Base-by-base conservation (phyloP, 2,113 vertebrate species). In the Oxyruncus cristatus region DNA sequence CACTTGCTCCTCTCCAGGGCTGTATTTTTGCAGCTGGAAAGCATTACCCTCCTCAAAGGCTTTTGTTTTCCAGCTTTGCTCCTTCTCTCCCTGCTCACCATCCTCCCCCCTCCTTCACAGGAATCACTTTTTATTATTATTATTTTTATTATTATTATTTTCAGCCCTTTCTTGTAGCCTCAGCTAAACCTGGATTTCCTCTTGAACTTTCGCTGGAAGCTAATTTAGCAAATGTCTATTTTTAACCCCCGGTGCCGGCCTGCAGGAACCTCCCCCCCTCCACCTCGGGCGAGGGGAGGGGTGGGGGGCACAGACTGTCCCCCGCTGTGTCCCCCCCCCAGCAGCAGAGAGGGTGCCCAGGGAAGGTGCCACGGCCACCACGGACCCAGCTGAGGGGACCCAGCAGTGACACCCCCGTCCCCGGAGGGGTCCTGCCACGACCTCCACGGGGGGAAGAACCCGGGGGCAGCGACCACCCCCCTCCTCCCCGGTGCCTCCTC, bases 11-110 rank as follows among this genome's bases (percentile, higher is more conserved):
- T 87, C 92, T 97, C 94, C 76, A 73, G 30, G 59, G 83, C 95
- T 92, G 91, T 97, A 95, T 96, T 97, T 97, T 96, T 93, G 93
- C 97, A 97, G 97, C 97, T 97, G 97, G 97, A 94, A 97, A 87
- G 82, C 94, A 97, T 97, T 97, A 96, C 50, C 39, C 85, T 94
- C 92, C 94, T 96, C 96, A 90, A 94, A 96, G 93, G 93, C 95
- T 96, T 97, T 97, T 97, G 96, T 97, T 97, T 97, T 94, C 32
- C 92, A 92, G 94, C 93, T 88, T 83, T 63, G 85, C 89, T 96
- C 78, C 92, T 84, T 95, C 86, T 82, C 91, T 89, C 75, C 73
- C 66, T n/a, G 78, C 78, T 82, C 9, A 2, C 72, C 75, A 22
- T 62, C 73, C 84, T 84, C 65, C 72, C 47, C 9, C 23, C 55